Percentiles rank a stretch among this genome's conserved stretches.
phyloP scores from a whole-genome alignment of 1,140 invertebrate genomes.

The Lycorma delicatula region DNA sequence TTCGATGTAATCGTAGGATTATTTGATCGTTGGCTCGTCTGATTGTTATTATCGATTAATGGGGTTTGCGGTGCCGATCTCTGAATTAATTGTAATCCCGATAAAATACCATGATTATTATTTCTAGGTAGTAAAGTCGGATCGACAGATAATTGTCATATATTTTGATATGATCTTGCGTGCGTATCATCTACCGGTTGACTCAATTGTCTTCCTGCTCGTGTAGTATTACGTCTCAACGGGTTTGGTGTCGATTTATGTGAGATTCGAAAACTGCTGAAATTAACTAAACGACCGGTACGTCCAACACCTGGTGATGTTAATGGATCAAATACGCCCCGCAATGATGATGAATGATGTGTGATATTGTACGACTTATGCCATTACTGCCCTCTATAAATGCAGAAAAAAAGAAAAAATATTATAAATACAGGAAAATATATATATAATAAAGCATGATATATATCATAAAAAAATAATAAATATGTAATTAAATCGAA shows the following conservation, averaged over 20 bases:
- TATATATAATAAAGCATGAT: too few species aligned
- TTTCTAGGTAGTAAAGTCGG: conserved; percentile 21
- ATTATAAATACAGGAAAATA: too few species aligned
- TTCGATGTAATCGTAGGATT: conserved; percentile 4
- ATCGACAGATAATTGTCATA: conserved; percentile 21
- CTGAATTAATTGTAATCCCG: conserved; percentile 16
- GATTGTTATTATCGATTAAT: conserved; percentile 11
- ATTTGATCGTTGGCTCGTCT: conserved; percentile 7
- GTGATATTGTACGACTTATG: conserved; percentile 26
- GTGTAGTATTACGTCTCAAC: conserved; percentile 16
- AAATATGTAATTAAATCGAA: too few species aligned
- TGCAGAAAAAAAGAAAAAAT: too few species aligned
- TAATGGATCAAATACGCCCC: neutral
- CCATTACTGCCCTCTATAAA: conserved; percentile 19
- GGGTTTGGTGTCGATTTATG: conserved; percentile 21
- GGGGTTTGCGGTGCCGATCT: conserved; percentile 16
- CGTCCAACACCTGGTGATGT: neutral
- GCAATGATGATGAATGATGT: conserved; percentile 21
- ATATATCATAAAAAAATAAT: too few species aligned
- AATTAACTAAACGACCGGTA: conserved; percentile 24
- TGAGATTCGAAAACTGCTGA: conserved; percentile 29
- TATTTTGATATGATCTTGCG: conserved; percentile 12
- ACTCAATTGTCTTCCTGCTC: conserved; percentile 12
- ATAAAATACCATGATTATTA: conserved; percentile 11
- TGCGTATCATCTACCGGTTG: conserved; percentile 9